Evolutionary conservation across 2,888 invertebrate species (phyloP).

Genomic region (Thecocarcelia acutangulata): DNA sequence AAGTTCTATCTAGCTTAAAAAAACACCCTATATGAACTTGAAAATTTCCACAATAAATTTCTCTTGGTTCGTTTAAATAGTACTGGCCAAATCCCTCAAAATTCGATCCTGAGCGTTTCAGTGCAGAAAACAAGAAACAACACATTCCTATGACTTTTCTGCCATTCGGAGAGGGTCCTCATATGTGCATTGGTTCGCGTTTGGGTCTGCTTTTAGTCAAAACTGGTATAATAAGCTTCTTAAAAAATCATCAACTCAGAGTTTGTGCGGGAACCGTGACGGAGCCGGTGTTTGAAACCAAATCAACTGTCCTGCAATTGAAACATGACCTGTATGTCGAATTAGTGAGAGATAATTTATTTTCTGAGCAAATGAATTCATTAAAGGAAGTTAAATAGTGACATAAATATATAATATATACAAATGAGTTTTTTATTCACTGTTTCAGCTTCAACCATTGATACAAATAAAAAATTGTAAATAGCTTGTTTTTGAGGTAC

Average conservation of each 20-base stretch:
- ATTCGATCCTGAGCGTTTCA: conserved; percentile 76
- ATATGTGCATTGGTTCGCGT: conserved; percentile 72
- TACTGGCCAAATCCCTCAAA: conserved; percentile 70
- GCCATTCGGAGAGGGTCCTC: conserved; percentile 78
- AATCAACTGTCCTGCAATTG: conserved; percentile 73
- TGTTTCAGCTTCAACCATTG: too few species aligned
- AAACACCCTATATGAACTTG: too few species aligned
- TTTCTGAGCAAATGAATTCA: conserved; percentile 15
- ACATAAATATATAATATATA: too few species aligned
- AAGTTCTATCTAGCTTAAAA: too few species aligned
- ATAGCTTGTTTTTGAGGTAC: too few species aligned
- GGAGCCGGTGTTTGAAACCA: conserved; percentile 72
- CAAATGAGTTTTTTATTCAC: too few species aligned
- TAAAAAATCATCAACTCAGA: conserved; percentile 76
- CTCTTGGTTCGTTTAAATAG: too few species aligned
- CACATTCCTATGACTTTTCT: conserved; percentile 66
- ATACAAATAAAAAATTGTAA: too few species aligned
- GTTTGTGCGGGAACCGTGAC: conserved; percentile 70
- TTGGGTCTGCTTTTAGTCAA: conserved; percentile 41
- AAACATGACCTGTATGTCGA: conserved; percentile 74
- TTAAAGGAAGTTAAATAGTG: too few species aligned
- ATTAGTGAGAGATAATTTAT: conserved; percentile 75
- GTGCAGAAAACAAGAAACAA: conserved; percentile 45
- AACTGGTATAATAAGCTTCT: conserved; percentile 76
- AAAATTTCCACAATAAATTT: too few species aligned